These are phyloP conservation scores for Scomber colias DNA, from an alignment of 2,113 vertebrate species.

Conservation along the genomic window DNA sequence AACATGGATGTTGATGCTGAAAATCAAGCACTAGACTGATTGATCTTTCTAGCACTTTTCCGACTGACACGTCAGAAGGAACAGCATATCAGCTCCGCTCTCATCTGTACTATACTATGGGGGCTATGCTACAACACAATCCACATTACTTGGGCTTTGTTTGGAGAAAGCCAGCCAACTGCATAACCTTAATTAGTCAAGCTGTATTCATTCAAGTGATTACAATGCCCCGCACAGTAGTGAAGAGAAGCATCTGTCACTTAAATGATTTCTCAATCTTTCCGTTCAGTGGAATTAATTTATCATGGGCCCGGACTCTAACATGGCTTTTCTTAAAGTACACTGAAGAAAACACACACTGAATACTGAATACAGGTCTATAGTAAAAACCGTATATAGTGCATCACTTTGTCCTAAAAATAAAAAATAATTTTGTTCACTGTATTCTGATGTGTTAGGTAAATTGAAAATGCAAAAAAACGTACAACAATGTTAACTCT, in stretches of 20 bases:
- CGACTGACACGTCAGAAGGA: slow-evolving; percentile 49
- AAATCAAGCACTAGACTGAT: slow-evolving; percentile 52
- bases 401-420: slow-evolving; percentile 7
- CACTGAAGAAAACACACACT: slow-evolving; percentile 5
- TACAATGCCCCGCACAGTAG: slow-evolving; percentile 72
- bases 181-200: slow-evolving; percentile 82
- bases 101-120: slow-evolving; percentile 41
- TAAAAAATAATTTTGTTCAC: slow-evolving; percentile 7
- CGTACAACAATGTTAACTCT: slow-evolving; percentile 3
- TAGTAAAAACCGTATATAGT: background rate
- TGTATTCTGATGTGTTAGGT: background rate
- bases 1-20: slow-evolving; percentile 52
- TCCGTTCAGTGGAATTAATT: slow-evolving; percentile 49
- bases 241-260: slow-evolving; percentile 80
- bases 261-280: slow-evolving; percentile 77
- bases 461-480: slow-evolving; percentile 1
- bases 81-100: slow-evolving; percentile 34
- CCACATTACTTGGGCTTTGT: slow-evolving; percentile 69
- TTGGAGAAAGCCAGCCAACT: slow-evolving; percentile 77
- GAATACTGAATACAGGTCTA: slow-evolving; percentile 33
- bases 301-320: slow-evolving; percentile 6
- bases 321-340: slow-evolving; percentile 38
- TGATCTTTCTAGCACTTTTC: slow-evolving; percentile 53
- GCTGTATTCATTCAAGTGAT: slow-evolving; percentile 80
- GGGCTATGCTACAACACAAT: slow-evolving; percentile 58